Percentiles rank a stretch among this genome's conserved stretches.
Evolutionary conservation across 1,140 invertebrate species (phyloP).

Genomic region (Drosophila lini): DNA sequence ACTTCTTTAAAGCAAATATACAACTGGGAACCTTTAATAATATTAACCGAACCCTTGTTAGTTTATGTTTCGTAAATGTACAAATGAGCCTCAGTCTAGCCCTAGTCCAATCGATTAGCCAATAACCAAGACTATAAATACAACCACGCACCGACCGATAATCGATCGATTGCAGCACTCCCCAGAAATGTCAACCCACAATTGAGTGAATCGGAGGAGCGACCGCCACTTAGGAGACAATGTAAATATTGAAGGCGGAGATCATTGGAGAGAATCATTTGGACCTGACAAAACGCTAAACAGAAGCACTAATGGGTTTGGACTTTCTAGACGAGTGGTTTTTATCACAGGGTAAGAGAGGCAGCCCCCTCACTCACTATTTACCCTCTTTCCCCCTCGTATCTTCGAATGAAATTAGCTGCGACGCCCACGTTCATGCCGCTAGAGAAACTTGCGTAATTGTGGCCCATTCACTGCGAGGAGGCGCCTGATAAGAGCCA

Average conservation of each 20-base stretch:
- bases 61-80: neutral
- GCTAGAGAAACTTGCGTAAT: constrained; percentile 70
- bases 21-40: neutral
- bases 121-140: constrained; percentile 52
- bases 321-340: constrained; percentile 84
- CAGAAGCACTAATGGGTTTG: constrained; percentile 71
- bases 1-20: neutral
- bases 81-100: constrained; percentile 1
- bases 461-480: constrained; percentile 43
- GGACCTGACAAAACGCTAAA: constrained; percentile 24
- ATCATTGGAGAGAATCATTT: constrained; percentile 39
- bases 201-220: constrained; percentile 23
- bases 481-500: constrained; percentile 45
- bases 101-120: constrained; percentile 63
- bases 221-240: constrained; percentile 56
- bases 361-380: neutral
- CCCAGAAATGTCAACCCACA: constrained; percentile 63
- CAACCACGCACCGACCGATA: constrained; percentile 53
- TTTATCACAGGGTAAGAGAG: constrained; percentile 82
- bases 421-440: constrained; percentile 26
- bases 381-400: neutral
- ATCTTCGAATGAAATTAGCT: constrained; percentile 34
- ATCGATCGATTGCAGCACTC: constrained; percentile 52
- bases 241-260: constrained; percentile 71
- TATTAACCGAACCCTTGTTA: neutral